phyloP scores from a whole-genome alignment of 2,113 vertebrate species.

The Carlito syrichta region DNA sequence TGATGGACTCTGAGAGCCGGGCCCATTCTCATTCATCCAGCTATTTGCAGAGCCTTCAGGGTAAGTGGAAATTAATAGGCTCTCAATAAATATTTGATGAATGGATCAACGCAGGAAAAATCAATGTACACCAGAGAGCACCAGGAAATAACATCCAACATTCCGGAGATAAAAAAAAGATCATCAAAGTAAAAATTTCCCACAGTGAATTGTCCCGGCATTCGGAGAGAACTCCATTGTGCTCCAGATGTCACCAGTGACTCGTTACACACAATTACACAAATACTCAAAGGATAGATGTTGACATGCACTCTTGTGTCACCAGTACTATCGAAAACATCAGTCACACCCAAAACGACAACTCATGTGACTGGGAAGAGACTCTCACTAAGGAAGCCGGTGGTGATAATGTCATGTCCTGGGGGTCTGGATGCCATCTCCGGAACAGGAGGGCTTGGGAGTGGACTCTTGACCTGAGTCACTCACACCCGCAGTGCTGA shows the following conservation, averaged over 20 bases:
- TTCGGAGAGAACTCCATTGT: background rate
- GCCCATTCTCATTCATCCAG: background rate
- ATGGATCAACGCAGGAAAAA: background rate
- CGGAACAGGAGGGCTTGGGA: background rate
- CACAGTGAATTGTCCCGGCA: background rate
- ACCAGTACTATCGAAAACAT: background rate
- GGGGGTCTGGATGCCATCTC: constrained; percentile 18
- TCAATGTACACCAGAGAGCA: background rate
- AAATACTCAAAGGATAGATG: background rate
- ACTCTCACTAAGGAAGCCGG: background rate
- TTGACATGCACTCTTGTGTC: background rate
- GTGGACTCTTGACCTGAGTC: background rate
- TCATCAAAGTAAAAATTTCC: constrained; percentile 16
- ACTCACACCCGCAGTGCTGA: background rate
- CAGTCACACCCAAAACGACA: background rate
- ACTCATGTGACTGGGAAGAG: background rate
- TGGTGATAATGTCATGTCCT: background rate
- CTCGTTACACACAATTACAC: constrained; percentile 40
- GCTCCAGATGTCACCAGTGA: background rate
- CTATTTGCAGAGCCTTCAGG: background rate
- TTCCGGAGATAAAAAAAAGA: constrained; percentile 35
- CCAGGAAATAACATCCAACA: constrained; percentile 9
- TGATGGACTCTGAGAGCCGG: background rate
- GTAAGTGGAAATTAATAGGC: background rate
- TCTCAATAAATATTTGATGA: background rate